Percentiles rank a stretch among this genome's conserved stretches.
Evolutionary conservation across 2,888 invertebrate genomes (phyloP).

Genomic region (Polydesmus complanatus): DNA sequence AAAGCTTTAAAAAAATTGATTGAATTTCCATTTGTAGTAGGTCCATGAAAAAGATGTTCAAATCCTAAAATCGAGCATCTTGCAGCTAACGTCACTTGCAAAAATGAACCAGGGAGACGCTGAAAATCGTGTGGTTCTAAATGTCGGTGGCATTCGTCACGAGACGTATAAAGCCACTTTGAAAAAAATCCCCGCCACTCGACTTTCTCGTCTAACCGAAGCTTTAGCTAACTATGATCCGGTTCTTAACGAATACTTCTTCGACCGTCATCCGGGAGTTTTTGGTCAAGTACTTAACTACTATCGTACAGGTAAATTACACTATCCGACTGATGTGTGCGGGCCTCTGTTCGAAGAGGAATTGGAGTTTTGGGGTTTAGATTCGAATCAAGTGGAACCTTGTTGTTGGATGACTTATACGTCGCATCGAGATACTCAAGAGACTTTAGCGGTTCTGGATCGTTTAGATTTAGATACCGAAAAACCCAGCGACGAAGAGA

Average conservation of each 20-base stretch:
- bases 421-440: conserved; percentile 92
- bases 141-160: conserved; percentile 95
- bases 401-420: conserved; percentile 99
- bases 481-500: conserved; percentile 93
- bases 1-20: too few species aligned
- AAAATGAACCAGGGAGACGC: too few species aligned
- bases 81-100: too few species aligned
- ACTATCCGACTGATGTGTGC: conserved; percentile 98
- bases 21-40: too few species aligned
- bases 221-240: conserved; percentile 98
- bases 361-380: conserved; percentile 97
- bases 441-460: conserved; percentile 94
- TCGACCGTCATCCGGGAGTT: conserved; percentile 88
- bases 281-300: conserved; percentile 93
- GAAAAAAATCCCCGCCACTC: conserved; percentile 93
- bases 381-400: conserved; percentile 98
- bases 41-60: too few species aligned
- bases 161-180: conserved; percentile 91
- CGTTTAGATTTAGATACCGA: conserved; percentile 94
- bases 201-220: conserved; percentile 76
- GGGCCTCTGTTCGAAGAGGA: conserved; percentile 98
- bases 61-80: too few species aligned
- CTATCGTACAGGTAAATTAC: conserved; percentile 94
- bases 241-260: conserved; percentile 98
- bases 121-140: conserved; percentile 96